Percentiles rank a stretch among this genome's conserved stretches.
phyloP scores from a whole-genome alignment of 2,113 vertebrate species.

The Mobula hypostoma region DNA sequence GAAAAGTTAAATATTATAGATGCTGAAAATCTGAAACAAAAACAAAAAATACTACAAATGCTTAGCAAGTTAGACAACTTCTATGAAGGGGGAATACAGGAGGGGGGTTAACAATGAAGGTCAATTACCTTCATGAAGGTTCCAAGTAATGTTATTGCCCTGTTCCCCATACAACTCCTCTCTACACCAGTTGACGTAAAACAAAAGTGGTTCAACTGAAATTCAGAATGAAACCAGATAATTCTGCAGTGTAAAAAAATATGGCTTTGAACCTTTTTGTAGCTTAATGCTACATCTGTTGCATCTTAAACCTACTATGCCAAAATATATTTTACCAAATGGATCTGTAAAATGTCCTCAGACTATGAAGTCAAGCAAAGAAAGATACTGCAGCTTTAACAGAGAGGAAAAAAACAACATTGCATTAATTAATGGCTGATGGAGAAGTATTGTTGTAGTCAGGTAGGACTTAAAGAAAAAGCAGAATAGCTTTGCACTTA shows the following conservation, averaged over 20 bases:
- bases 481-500: conserved; percentile 36
- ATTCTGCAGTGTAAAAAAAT: not conserved
- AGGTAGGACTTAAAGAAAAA: conserved; percentile 38
- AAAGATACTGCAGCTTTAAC: conserved; percentile 34
- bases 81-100: too few relatives aligned
- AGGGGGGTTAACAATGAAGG: too few relatives aligned
- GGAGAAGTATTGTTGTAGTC: conserved; percentile 26
- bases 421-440: not conserved
- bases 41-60: too few relatives aligned
- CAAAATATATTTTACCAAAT: not conserved
- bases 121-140: too few relatives aligned
- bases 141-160: too few relatives aligned
- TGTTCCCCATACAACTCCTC: too few relatives aligned
- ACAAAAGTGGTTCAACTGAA: not conserved
- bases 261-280: not conserved
- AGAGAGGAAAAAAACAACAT: not conserved
- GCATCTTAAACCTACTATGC: too few relatives aligned
- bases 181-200: too few relatives aligned
- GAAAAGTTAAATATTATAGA: too few relatives aligned
- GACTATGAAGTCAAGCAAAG: conserved; percentile 31
- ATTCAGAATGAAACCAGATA: not conserved
- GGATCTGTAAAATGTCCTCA: not conserved
- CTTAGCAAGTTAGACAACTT: too few relatives aligned
- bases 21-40: too few relatives aligned
- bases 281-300: not conserved